A percentile compares a stretch with the other conserved stretches of the same genome.
Evolutionary conservation across 2,888 invertebrate genomes (phyloP).

Genomic region (Thelaira solivaga): DNA sequence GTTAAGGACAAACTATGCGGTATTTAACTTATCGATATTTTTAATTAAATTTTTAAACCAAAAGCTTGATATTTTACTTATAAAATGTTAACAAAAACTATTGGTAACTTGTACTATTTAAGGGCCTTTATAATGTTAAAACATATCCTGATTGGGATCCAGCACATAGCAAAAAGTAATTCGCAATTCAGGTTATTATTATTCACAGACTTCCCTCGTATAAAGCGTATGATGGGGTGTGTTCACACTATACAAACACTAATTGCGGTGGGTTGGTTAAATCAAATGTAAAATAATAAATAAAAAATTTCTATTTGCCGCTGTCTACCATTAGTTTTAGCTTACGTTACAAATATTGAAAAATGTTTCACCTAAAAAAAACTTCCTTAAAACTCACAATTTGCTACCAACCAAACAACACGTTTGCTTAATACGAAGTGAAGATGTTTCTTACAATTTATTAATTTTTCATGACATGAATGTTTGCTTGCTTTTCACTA

Average conservation of each 20-base stretch:
- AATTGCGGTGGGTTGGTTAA: conserved; percentile 26
- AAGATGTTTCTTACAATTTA: conserved; percentile 32
- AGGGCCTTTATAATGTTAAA: too few species aligned
- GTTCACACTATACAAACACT: conserved; percentile 30
- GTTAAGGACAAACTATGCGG: too few species aligned
- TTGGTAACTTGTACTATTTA: too few species aligned
- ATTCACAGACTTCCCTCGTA: neutral
- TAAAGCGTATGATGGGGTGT: conserved; percentile 39
- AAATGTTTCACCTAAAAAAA: conserved; percentile 33
- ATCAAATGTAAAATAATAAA: neutral
- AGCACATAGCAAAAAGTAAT: too few species aligned
- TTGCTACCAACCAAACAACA: conserved; percentile 15
- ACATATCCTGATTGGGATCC: too few species aligned
- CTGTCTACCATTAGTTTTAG: neutral
- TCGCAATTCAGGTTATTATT: too few species aligned
- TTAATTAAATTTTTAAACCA: too few species aligned
- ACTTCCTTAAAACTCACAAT: conserved; percentile 25
- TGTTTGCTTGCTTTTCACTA: neutral
- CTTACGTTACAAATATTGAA: conserved; percentile 19
- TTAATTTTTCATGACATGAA: conserved; percentile 37
- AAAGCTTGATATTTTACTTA: too few species aligned
- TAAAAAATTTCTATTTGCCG: neutral
- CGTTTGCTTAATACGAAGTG: neutral
- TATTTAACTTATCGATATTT: too few species aligned
- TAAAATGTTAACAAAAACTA: too few species aligned